Evolutionary conservation across 2,797 vertebrate genomes (phyloP).

Genomic region (Lates japonicus): DNA sequence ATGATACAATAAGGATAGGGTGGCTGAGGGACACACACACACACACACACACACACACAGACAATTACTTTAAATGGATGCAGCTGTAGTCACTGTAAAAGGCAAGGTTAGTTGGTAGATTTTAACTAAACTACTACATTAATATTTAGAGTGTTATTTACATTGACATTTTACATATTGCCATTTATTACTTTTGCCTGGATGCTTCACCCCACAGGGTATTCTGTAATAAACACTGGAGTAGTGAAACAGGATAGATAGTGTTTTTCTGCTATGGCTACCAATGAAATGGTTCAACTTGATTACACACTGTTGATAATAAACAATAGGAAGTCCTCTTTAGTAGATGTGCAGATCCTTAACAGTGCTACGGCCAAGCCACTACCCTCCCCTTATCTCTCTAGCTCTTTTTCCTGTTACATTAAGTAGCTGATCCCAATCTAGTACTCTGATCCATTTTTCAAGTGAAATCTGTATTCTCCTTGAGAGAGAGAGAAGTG

Average conservation of each 20-base stretch:
- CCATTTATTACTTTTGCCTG: neutral
- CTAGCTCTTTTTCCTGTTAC: constrained; percentile 11
- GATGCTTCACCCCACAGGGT: neutral
- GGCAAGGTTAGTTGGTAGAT: constrained; percentile 6
- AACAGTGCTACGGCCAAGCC: neutral
- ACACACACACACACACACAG: too few relatives aligned
- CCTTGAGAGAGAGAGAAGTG: neutral
- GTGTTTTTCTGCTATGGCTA: neutral
- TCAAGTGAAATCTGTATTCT: constrained; percentile 25
- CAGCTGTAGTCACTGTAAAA: constrained; percentile 24
- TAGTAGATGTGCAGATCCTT: neutral
- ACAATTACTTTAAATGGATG: constrained; percentile 34
- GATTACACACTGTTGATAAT: neutral
- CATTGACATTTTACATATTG: neutral
- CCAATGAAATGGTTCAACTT: neutral
- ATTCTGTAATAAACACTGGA: neutral
- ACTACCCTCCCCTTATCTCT: constrained; percentile 5
- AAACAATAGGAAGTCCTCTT: constrained; percentile 9
- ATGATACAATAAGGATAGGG: constrained; percentile 77
- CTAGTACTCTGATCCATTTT: constrained; percentile 52
- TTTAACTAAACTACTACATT: constrained; percentile 1
- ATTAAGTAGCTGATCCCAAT: constrained; percentile 39
- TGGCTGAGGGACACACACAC: too few relatives aligned
- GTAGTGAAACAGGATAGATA: neutral
- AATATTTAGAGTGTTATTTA: constrained; percentile 1